Evolutionary conservation across 1,140 invertebrate genomes (phyloP), one percentile per base, ranked within the genome.

Genomic region (Leptonema lineaticorne): DNA sequence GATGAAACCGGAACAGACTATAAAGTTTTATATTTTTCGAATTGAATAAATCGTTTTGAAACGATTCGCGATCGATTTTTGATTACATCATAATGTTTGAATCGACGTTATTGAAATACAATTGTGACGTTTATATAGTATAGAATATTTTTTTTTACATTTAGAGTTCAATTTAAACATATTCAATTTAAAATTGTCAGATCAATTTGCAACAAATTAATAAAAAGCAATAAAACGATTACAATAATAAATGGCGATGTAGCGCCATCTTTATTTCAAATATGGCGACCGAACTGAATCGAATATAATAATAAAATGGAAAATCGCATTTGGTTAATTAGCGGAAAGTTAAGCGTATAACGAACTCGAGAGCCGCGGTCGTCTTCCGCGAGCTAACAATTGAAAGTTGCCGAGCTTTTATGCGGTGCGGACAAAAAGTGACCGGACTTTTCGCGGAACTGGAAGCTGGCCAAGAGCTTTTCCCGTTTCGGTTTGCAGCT

Each of bases 381-480:
- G n/a, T 64, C 33, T 46, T 45, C 50, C 62, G 62, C 50, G 50
- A 64, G 62, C 29, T 29, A 20, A 64, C 62, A 64, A 64, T 64
- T 64, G 62, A 64, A 64, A 64, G 45, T 64, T 64, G 62, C 33
- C 8, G 24, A 64, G 37, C 22, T 22, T 45, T 48, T 48, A 14
- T 48, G 41, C 30, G 24, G 22, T 57, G 24, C 7, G 24, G 24
- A 11, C 18, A 22, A 53, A 22, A 53, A 53, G 18, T 20, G 11
- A 14, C 53, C 28, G 30, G 14, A 53, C 50, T 33, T 5, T 33
- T 6, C 46, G 22, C 5, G 22, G 2, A 9, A 9, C 24, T 53
- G 50, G 50, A 53, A 53, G 22, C 27, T 20, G 50, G 50, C 50
- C 50, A 53, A 20, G 27, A 53, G 18, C 24, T 18, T 7, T 11